Evolutionary conservation across 2,113 vertebrate genomes (phyloP), one percentile per base, ranked within the genome.

Genomic region (Diadophis punctatus): DNA sequence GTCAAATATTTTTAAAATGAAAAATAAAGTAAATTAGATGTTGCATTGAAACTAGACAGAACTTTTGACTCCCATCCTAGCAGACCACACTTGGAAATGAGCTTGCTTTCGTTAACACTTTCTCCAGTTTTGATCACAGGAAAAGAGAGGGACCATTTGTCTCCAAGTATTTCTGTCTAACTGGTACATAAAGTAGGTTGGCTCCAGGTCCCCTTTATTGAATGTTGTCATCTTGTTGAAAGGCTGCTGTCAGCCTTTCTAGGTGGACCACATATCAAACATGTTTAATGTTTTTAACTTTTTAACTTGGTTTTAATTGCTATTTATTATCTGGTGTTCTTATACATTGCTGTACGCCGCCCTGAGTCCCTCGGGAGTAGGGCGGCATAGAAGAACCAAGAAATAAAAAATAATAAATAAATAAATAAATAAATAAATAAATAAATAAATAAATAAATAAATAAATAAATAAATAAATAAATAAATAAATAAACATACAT

Each of bases 1-100:
- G 94, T 92, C 92, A 95, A 96, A 96, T 86, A 91, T 97, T 97
- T 97, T 97, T 96, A 96, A 97, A 95, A 96, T 91, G 94, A 48
- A 87, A 95, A 90, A 68, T 92, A 96, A 95, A 96, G 95, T 97
- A 97, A 97, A 97, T 96, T 97, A 0, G n/a, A n/a, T 3, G 87
- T 92, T 56, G 94, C 96, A 97, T 95, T 96, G 96, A 97, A 97
- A 94, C 95, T 89, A 94, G 93, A 93, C 90, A 46, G 95, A 96
- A 87, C 92, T 97, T 94, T 93, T 96, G 95, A 97, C 92, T 95
- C 46, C 51, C 0, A 7, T 92, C 68, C 68, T 39, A 39, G n/a
- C 63, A 74, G 1, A 74, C n/a, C n/a, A 48, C 93, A 85, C 95
- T 94, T 95, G 96, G 94, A 93, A 94, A 94, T 3, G 8, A 95